phyloP scores from a whole-genome alignment of 2,888 invertebrate genomes.

The Resseliella maxima region DNA sequence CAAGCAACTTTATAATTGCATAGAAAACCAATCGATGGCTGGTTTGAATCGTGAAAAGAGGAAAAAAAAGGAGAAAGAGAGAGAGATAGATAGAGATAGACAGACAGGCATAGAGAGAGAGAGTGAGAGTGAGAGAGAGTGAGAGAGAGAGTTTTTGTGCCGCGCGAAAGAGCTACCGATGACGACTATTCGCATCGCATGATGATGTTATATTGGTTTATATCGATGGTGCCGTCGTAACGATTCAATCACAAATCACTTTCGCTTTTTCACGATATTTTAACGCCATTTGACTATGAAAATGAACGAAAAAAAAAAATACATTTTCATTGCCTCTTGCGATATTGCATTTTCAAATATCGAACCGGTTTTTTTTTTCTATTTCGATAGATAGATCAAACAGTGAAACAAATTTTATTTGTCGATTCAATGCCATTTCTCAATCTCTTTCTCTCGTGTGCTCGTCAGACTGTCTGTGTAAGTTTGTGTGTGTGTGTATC shows the following conservation, averaged over 20 bases:
- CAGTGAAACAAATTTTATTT: background rate
- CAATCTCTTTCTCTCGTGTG: background rate
- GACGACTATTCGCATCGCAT: background rate
- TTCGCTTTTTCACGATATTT: background rate
- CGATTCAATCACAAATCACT: slow-evolving; percentile 10
- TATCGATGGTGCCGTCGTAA: background rate
- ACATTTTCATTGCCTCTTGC: background rate
- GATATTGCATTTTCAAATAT: background rate
- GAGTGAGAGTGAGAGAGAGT: too few relatives aligned
- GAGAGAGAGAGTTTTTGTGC: background rate
- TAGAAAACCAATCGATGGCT: background rate
- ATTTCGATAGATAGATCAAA: background rate
- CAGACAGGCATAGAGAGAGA: too few relatives aligned
- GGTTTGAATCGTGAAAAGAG: too few relatives aligned
- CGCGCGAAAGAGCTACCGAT: background rate
- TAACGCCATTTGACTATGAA: background rate
- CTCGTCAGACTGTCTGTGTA: too few relatives aligned
- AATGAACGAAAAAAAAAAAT: background rate
- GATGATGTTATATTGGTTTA: background rate
- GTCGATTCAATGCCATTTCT: background rate
- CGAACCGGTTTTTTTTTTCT: background rate
- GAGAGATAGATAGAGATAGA: too few relatives aligned
- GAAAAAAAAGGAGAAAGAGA: too few relatives aligned
- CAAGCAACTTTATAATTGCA: slow-evolving; percentile 45
- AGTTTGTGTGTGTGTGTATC: background rate